phyloP scores from a whole-genome alignment of 2,797 vertebrate genomes.

The Gephyroberyx darwinii region DNA sequence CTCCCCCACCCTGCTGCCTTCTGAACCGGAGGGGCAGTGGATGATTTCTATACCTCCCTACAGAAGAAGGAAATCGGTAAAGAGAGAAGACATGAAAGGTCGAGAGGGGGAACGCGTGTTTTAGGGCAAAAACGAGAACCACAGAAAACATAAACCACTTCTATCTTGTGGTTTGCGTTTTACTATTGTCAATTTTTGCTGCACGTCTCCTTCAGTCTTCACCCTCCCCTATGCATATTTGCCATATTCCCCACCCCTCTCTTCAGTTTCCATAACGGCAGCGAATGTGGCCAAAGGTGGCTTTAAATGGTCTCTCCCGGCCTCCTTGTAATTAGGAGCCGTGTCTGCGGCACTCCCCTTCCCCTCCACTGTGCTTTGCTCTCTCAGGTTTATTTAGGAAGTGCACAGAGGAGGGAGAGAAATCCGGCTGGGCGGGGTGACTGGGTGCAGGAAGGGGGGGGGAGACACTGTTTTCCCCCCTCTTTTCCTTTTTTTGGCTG shows the following conservation, averaged over 20 bases:
- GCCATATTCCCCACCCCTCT: conserved; percentile 28
- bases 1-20: conserved; percentile 70
- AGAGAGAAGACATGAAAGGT: conserved; percentile 23
- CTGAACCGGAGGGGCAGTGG: conserved; percentile 59
- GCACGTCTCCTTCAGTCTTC: conserved; percentile 11
- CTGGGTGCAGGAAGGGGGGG: conserved; percentile 56
- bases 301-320: conserved; percentile 70
- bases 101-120: neutral
- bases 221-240: conserved; percentile 34
- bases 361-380: conserved; percentile 61
- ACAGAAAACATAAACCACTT: conserved; percentile 26
- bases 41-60: conserved; percentile 57
- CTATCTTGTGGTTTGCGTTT: conserved; percentile 24
- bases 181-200: conserved; percentile 8
- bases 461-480: conserved; percentile 6
- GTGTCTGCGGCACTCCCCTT: conserved; percentile 73
- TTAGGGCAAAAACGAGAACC: neutral
- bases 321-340: conserved; percentile 72
- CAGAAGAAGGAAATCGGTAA: conserved; percentile 48
- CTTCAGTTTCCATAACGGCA: conserved; percentile 58
- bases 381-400: conserved; percentile 83
- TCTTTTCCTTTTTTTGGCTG: conserved; percentile 64
- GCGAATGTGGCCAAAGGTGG: conserved; percentile 63
- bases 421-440: conserved; percentile 75
- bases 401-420: conserved; percentile 76